Conservation (phyloP, 1,140 invertebrate species). For the Pseudomyrmex cubaensis region DNA sequence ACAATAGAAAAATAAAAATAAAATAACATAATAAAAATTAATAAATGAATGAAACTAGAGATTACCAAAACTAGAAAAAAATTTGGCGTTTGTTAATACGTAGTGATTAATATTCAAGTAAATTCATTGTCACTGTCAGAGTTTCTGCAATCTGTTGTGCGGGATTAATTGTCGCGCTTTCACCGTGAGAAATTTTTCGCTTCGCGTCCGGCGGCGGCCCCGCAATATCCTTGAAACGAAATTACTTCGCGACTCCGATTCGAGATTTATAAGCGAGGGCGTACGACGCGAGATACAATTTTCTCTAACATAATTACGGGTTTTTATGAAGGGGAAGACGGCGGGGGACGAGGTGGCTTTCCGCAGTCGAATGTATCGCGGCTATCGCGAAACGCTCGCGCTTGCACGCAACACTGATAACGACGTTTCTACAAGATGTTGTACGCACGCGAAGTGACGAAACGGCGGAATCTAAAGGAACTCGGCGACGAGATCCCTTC, state of each 20-base stretch:
- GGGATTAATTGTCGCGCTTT: slow-evolving; percentile 30
- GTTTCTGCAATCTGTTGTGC: background rate
- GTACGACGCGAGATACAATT: slow-evolving; percentile 27
- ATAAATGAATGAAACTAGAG: too few relatives aligned
- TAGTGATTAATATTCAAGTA: background rate
- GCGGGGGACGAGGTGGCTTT: slow-evolving; percentile 17
- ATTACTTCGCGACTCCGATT: slow-evolving; percentile 32
- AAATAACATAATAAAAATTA: too few relatives aligned
- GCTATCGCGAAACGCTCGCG: background rate
- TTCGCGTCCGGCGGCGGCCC: background rate
- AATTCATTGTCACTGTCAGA: slow-evolving; percentile 27
- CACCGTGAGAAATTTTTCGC: slow-evolving; percentile 31
- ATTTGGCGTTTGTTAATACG: background rate
- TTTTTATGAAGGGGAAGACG: background rate
- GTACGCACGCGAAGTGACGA: slow-evolving; percentile 41
- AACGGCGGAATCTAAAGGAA: slow-evolving; percentile 18
- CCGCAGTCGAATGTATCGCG: slow-evolving; percentile 33
- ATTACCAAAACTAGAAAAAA: too few relatives aligned
- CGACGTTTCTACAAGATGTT: slow-evolving; percentile 15
- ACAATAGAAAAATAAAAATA: too few relatives aligned
- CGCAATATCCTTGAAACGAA: slow-evolving; percentile 39
- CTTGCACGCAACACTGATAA: slow-evolving; percentile 47
- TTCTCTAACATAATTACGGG: slow-evolving; percentile 57
- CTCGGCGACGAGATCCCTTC: background rate
- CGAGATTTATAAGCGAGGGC: slow-evolving; percentile 34